Percentiles rank a stretch among this genome's conserved stretches.
Evolutionary conservation across 2,113 vertebrate genomes (phyloP).

Genomic region (Pseudois nayaur): DNA sequence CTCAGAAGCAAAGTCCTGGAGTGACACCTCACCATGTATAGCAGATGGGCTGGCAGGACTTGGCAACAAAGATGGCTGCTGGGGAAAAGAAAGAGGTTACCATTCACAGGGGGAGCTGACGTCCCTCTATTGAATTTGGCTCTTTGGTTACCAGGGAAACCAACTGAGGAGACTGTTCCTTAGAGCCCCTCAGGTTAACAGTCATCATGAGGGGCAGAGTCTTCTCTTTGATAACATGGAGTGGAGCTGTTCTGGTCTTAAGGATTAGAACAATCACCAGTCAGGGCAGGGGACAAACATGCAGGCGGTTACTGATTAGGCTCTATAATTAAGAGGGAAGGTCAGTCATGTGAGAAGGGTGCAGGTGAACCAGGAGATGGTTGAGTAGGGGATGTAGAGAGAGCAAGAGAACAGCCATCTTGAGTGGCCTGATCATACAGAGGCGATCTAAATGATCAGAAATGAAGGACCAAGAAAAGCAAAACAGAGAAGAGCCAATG

Average conservation of each 20-base stretch:
- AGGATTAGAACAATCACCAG: neutral
- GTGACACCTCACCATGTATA: neutral
- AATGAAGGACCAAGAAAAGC: neutral
- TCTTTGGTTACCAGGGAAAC: neutral
- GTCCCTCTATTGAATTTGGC: neutral
- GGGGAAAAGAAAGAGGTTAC: neutral
- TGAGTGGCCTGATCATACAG: neutral
- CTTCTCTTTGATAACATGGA: neutral
- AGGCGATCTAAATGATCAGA: neutral
- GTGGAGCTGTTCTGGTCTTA: neutral
- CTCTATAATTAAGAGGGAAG: neutral
- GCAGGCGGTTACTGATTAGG: neutral
- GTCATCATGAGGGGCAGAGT: neutral
- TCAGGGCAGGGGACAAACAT: neutral
- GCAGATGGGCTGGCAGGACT: neutral
- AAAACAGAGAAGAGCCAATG: neutral
- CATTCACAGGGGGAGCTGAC: neutral
- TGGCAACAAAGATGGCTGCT: neutral
- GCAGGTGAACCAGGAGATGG: neutral
- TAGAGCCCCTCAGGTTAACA: neutral
- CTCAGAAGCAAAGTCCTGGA: neutral
- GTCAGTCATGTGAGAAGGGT: neutral
- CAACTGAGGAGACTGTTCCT: neutral
- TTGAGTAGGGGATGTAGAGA: neutral
- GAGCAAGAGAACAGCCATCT: neutral